Base-by-base conservation (phyloP, 2,797 vertebrate genomes). In the Sebastes vulpes region DNA sequence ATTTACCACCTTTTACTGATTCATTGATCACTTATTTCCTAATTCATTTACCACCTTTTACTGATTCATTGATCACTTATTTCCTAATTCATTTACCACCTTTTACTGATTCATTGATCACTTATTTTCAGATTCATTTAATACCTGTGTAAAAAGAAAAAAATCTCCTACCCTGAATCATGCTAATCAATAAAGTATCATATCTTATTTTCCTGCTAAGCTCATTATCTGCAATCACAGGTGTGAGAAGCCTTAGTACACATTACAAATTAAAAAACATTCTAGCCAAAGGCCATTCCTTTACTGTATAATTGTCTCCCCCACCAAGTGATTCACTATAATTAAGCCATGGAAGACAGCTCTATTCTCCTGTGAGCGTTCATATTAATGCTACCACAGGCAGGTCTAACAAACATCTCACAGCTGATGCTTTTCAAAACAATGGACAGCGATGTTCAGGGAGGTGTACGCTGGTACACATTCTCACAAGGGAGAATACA, bases 261-360 rank as follows among this genome's bases (percentile, higher is more conserved):
- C 80, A 87, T 93, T 93, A 92, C 86, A 79, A 82, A 91, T 94
- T 93, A 92, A 94, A 95, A 91, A 91, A 91, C 64, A 84, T 84
- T 95, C 86, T 92, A 89, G 93, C 93, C 93, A 93, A 91, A 94
- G 93, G 91, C 92, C 85, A 92, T 94, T 93, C 83, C 83, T 91
- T 92, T 91, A 91, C 93, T 94, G 91, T 91, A 92, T 95, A 95
- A 95, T 94, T 94, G 90, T 92, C 88, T 91, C 77, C 70, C 77
- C 79, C 48, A 89, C 90, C 89, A 91, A 92, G 92, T 87, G 90
- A 91, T 93, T 91, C 88, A 82, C 78, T 81, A 91, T 95, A 95
- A 95, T 95, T 94, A 94, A 95, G 90, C 90, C 88, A 85, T 93
- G 83, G 82, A 88, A 90, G 89, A 90, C 89, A 84, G 88, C 89